A percentile compares a stretch with the other conserved stretches of the same genome.
Evolutionary conservation across 2,113 vertebrate species (phyloP).

Genomic region (Canis aureus): DNA sequence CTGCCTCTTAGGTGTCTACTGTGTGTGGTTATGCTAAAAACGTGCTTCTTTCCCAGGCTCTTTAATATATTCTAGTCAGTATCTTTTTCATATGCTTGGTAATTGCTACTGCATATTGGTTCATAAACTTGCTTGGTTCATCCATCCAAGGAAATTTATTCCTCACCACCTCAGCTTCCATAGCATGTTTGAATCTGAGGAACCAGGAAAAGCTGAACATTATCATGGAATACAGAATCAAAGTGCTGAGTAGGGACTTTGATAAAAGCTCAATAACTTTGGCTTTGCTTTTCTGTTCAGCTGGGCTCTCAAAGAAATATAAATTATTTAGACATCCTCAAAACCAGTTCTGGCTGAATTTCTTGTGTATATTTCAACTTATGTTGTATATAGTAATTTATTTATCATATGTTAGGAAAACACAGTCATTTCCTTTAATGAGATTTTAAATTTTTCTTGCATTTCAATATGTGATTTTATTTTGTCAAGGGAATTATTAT

Average conservation of each 20-base stretch:
- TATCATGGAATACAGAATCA: not conserved
- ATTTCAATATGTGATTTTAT: slow-evolving; percentile 39
- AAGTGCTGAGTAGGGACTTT: not conserved
- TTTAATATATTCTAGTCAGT: slow-evolving; percentile 55
- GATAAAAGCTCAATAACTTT: not conserved
- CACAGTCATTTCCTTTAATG: not conserved
- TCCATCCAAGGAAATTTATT: slow-evolving; percentile 20
- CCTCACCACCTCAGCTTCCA: not conserved
- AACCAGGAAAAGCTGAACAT: not conserved
- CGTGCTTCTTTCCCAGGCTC: not conserved
- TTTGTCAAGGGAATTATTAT: not conserved
- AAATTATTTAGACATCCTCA: not conserved
- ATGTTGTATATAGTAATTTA: slow-evolving; percentile 37
- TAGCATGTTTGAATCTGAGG: slow-evolving; percentile 19
- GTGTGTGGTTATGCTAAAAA: slow-evolving; percentile 53
- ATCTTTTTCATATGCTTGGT: slow-evolving; percentile 51
- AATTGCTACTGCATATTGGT: slow-evolving; percentile 44
- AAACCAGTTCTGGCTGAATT: slow-evolving; percentile 34
- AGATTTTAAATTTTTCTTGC: not conserved
- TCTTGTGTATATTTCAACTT: not conserved
- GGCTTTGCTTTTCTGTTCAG: slow-evolving; percentile 34
- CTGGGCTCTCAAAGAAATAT: not conserved
- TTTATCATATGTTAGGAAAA: slow-evolving; percentile 37
- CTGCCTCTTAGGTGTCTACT: slow-evolving; percentile 35
- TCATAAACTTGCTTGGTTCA: slow-evolving; percentile 45